Evolutionary conservation across 1,140 invertebrate species (phyloP).

Genomic region (Lepidurus apus): DNA sequence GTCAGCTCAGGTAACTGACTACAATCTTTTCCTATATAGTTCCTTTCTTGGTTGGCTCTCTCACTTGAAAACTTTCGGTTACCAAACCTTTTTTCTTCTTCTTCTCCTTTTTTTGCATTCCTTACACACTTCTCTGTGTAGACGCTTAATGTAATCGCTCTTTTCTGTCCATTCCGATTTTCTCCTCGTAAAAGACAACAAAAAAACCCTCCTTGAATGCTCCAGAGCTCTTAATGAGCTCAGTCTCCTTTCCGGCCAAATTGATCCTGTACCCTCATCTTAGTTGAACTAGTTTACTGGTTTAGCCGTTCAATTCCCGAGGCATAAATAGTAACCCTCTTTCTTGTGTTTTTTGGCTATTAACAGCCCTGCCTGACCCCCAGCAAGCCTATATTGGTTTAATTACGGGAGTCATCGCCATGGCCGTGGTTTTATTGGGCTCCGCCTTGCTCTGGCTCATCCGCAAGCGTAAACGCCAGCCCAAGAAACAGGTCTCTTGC

Average conservation of each 20-base stretch:
- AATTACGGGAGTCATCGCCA: constrained; percentile 69
- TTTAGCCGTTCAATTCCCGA: no score
- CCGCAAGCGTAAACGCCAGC: constrained; percentile 61
- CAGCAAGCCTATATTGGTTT: constrained; percentile 66
- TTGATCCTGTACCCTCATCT: no score
- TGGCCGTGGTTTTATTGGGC: constrained; percentile 59
- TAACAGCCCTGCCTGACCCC: constrained; percentile 49
- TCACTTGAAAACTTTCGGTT: neutral
- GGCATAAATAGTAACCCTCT: neutral
- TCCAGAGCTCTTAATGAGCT: no score
- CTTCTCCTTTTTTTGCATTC: neutral
- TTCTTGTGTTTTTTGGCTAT: neutral
- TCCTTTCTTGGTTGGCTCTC: neutral
- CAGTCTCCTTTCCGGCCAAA: no score
- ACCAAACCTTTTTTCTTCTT: neutral
- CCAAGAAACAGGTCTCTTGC: constrained; percentile 58
- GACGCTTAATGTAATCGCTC: no score
- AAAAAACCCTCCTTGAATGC: no score
- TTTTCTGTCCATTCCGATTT: no score
- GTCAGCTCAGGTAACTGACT: constrained; percentile 27
- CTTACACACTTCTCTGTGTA: neutral
- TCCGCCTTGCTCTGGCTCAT: constrained; percentile 63
- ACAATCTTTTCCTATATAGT: neutral
- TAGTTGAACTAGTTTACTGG: no score
- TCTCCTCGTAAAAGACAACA: no score